These are phyloP conservation scores for Drosophila subquinaria DNA, from an alignment of 2,888 invertebrate species.

Conservation along the genomic window DNA sequence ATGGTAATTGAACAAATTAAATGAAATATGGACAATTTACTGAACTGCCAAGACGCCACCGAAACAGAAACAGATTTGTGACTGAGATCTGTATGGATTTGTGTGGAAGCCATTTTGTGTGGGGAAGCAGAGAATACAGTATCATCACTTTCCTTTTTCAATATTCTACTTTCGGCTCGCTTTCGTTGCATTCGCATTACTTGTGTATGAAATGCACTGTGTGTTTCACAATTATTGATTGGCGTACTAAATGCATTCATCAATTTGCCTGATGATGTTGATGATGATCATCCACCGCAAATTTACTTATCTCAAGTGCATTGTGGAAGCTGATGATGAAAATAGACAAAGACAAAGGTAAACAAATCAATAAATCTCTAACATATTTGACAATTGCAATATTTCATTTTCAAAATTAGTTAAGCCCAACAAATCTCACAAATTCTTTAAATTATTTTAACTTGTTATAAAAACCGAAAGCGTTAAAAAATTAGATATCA, in stretches of 20 bases:
- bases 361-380: not conserved
- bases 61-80: conserved; percentile 1
- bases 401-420: no score
- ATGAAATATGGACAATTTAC: conserved; percentile 15
- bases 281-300: not conserved
- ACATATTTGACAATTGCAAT: not conserved
- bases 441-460: no score
- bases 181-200: conserved; percentile 43
- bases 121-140: conserved; percentile 9
- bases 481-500: no score
- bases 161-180: conserved; percentile 5
- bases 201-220: conserved; percentile 21
- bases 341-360: not conserved
- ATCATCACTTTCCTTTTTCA: conserved; percentile 15
- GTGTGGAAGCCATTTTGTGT: conserved; percentile 31
- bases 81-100: conserved; percentile 6
- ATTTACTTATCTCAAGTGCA: not conserved
- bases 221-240: not conserved
- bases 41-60: not conserved
- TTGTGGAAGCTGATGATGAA: not conserved
- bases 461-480: no score
- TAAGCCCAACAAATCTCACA: no score
- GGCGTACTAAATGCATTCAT: not conserved
- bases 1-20: conserved; percentile 37
- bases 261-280: not conserved